These are phyloP conservation scores for Accipiter cooperii DNA, from an alignment of 2,113 vertebrate genomes.

Conservation along the genomic window DNA sequence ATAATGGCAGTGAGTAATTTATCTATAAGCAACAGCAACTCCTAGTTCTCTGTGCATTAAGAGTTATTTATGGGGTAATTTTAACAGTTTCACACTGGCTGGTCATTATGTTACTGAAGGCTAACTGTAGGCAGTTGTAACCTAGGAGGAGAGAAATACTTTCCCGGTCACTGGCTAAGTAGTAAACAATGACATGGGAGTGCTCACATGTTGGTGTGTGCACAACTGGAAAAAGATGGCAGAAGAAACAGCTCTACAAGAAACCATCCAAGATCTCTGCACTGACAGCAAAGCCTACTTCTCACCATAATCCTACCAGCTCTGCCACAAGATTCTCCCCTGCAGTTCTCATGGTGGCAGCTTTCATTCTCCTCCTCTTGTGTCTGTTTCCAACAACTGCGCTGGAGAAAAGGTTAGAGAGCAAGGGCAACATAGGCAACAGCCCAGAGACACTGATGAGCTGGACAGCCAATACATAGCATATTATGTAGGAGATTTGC, in stretches of 20 bases:
- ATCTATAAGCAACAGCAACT: constrained; percentile 60
- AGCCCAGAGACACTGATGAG: not conserved
- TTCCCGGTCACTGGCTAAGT: not conserved
- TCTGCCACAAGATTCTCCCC: not conserved
- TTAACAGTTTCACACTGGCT: constrained; percentile 70
- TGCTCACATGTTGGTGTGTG: not conserved
- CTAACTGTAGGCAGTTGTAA: constrained; percentile 36
- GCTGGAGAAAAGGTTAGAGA: not conserved
- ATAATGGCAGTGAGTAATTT: constrained; percentile 70
- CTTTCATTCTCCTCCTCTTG: not conserved
- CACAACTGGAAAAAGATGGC: not conserved
- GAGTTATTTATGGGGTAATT: constrained; percentile 77
- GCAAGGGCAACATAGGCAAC: not conserved
- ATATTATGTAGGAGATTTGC: not conserved
- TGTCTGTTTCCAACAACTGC: not conserved
- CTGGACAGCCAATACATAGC: not conserved
- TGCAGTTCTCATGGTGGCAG: not conserved
- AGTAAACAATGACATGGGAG: not conserved
- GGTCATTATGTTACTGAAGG: constrained; percentile 68
- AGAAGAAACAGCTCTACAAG: not conserved
- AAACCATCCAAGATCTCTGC: not conserved
- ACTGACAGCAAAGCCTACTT: not conserved
- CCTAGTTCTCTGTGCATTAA: constrained; percentile 61
- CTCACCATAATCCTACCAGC: not conserved
- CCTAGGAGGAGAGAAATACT: constrained; percentile 18